These are phyloP conservation scores for Oscheius sp. DNA, from an alignment of 1,140 invertebrate genomes.

Conservation along the genomic window DNA sequence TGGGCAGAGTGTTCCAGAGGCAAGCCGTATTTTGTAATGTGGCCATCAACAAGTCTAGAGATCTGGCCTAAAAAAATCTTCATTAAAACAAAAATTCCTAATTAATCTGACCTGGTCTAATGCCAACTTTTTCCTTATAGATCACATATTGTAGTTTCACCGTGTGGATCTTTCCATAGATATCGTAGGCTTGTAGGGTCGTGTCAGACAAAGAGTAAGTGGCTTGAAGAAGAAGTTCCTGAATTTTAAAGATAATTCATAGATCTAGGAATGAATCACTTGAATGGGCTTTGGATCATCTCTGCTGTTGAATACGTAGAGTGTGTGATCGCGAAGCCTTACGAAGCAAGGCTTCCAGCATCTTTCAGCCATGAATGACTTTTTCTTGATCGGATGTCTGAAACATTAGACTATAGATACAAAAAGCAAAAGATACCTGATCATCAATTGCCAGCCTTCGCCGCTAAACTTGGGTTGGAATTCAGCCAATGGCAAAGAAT, in stretches of 20 bases:
- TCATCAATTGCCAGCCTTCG: slow-evolving; percentile 92
- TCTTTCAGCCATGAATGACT: slow-evolving; percentile 89
- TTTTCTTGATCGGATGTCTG: slow-evolving; percentile 70
- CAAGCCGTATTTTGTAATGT: slow-evolving; percentile 89
- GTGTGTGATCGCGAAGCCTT: slow-evolving; percentile 76
- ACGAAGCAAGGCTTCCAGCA: slow-evolving; percentile 98
- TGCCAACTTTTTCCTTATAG: slow-evolving; percentile 94
- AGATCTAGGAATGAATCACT: neutral
- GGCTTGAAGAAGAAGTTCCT: slow-evolving; percentile 63
- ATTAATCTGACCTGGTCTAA: slow-evolving; percentile 84
- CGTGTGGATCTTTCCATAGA: slow-evolving; percentile 98
- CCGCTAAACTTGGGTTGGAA: slow-evolving; percentile 72
- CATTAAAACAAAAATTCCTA: neutral
- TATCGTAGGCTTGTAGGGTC: slow-evolving; percentile 69
- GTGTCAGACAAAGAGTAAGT: slow-evolving; percentile 57
- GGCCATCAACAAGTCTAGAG: slow-evolving; percentile 69
- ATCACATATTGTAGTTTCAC: slow-evolving; percentile 96
- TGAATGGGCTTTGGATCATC: slow-evolving; percentile 81
- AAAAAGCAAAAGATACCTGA: slow-evolving; percentile 65
- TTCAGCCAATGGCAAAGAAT: slow-evolving; percentile 84
- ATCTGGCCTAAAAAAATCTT: slow-evolving; percentile 50
- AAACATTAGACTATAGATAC: neutral
- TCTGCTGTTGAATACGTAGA: slow-evolving; percentile 79
- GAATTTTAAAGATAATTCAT: slow-evolving; percentile 61
- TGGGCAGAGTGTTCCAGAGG: slow-evolving; percentile 88